Percentiles rank a stretch among this genome's conserved stretches.
phyloP scores from a whole-genome alignment of 2,797 vertebrate genomes.

The Iguana delicatissima region DNA sequence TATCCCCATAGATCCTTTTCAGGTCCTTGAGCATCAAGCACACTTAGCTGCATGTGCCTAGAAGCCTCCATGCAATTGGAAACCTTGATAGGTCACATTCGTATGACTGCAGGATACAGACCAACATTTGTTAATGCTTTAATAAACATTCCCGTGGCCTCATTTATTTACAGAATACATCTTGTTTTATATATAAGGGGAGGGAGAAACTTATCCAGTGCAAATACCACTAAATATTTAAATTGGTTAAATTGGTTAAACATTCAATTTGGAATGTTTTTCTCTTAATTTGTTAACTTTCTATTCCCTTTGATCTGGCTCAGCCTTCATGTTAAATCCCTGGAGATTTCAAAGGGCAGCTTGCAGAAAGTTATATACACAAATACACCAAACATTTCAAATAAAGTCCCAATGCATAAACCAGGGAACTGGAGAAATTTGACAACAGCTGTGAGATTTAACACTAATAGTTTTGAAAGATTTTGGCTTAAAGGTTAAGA shows the following conservation, averaged over 20 bases:
- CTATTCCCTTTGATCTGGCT: constrained; percentile 80
- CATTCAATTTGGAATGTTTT: constrained; percentile 82
- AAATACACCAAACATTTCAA: constrained; percentile 86
- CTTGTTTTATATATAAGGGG: constrained; percentile 75
- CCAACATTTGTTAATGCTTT: constrained; percentile 78
- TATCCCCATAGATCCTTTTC: neutral
- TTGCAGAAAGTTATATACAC: constrained; percentile 85
- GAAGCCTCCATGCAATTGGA: neutral
- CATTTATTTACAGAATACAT: constrained; percentile 78
- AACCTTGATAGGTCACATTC: constrained; percentile 23
- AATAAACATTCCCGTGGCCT: constrained; percentile 73
- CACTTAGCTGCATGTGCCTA: neutral
- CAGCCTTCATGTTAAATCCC: constrained; percentile 82
- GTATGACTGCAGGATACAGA: constrained; percentile 63
- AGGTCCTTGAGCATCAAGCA: neutral
- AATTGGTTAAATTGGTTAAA: constrained; percentile 85
- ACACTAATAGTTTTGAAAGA: constrained; percentile 86
- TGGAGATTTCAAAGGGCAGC: constrained; percentile 81
- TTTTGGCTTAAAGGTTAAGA: constrained; percentile 87
- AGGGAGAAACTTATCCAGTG: constrained; percentile 70
- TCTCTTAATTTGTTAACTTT: constrained; percentile 84
- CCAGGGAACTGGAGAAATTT: constrained; percentile 80
- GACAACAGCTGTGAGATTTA: constrained; percentile 84
- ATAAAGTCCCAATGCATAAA: constrained; percentile 81
- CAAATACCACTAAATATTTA: constrained; percentile 82